A percentile compares a stretch with the other conserved stretches of the same genome.
Conservation (phyloP, 2,113 vertebrate genomes). For the Phalacrocorax aristotelis region DNA sequence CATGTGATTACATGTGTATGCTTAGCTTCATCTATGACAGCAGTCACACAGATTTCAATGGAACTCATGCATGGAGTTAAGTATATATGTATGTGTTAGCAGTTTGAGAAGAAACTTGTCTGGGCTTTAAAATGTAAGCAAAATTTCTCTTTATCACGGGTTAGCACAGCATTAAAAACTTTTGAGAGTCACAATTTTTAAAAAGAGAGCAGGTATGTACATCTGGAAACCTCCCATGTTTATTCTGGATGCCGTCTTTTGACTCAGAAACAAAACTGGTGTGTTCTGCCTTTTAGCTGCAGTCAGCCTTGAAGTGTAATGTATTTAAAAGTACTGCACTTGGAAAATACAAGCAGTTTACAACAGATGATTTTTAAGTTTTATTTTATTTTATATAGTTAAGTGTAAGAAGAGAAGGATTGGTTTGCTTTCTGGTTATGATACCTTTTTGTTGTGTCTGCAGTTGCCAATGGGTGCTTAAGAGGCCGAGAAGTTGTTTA, state of each 20-base stretch:
- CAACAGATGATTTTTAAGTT: neutral
- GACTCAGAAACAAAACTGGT: neutral
- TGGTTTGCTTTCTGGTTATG: neutral
- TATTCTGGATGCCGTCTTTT: neutral
- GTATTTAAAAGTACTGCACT: neutral
- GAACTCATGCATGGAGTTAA: neutral
- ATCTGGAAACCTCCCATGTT: neutral
- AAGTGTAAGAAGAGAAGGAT: neutral
- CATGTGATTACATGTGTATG: fast-evolving
- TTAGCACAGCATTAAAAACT: neutral
- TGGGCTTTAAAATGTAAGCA: neutral
- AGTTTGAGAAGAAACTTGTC: neutral
- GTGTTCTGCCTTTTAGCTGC: neutral
- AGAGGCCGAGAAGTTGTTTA: neutral
- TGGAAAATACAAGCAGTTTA: neutral
- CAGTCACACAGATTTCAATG: neutral
- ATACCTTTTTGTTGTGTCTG: neutral
- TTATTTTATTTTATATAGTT: neutral
- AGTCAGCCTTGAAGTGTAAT: neutral
- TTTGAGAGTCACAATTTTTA: neutral
- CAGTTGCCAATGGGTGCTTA: neutral
- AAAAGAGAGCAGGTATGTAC: neutral
- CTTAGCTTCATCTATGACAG: neutral
- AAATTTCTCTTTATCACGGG: neutral
- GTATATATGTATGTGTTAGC: neutral